phyloP scores from a whole-genome alignment of 2,113 vertebrate species.

The Xyrauchen texanus region DNA sequence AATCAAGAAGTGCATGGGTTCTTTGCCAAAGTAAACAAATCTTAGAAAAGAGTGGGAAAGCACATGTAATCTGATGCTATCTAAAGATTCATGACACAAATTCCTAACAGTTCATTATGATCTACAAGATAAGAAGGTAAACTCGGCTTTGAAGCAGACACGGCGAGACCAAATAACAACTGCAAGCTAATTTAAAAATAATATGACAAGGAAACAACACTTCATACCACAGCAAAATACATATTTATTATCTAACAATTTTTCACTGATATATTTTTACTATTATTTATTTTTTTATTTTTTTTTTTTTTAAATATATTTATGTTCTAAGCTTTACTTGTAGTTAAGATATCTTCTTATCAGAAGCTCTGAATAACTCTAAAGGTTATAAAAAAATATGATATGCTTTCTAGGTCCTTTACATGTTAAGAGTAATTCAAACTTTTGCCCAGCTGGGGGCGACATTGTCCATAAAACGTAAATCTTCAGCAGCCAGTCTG shows the following conservation, averaged over 20 bases:
- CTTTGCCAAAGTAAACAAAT: constrained; percentile 3
- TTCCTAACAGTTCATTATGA: not conserved
- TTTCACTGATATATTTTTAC: too few relatives aligned
- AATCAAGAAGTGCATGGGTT: not conserved
- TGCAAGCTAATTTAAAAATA: too few relatives aligned
- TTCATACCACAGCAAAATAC: too few relatives aligned
- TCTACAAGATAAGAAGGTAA: too few relatives aligned
- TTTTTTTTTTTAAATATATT: too few relatives aligned
- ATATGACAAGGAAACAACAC: too few relatives aligned
- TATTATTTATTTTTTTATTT: too few relatives aligned
- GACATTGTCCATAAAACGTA: not conserved
- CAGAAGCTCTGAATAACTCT: not conserved
- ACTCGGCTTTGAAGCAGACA: too few relatives aligned
- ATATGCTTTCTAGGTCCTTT: not conserved
- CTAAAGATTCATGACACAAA: not conserved
- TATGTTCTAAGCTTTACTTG: not conserved
- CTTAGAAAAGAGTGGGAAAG: not conserved
- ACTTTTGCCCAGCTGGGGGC: not conserved
- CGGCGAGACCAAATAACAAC: too few relatives aligned
- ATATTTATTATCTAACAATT: too few relatives aligned
- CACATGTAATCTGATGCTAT: not conserved
- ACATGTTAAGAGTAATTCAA: not conserved
- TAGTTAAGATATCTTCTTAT: not conserved
- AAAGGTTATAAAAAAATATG: not conserved
- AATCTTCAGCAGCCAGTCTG: not conserved